These are phyloP conservation scores for Isaurus tuberculatus DNA, from an alignment of 92 coral and sea anemone species.

Conservation along the genomic window DNA sequence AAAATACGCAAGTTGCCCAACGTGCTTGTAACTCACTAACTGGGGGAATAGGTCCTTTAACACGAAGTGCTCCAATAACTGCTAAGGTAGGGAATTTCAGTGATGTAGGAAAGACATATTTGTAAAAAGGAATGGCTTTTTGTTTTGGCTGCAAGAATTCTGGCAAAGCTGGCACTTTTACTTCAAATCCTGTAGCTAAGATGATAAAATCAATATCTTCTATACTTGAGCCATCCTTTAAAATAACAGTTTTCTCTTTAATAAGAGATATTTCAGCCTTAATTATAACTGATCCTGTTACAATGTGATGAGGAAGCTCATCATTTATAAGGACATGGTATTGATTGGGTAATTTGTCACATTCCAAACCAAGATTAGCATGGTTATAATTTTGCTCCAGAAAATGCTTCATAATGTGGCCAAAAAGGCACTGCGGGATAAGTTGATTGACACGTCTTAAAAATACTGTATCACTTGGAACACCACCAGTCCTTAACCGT, in stretches of 20 bases:
- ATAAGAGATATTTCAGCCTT: slow-evolving; percentile 67
- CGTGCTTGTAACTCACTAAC: slow-evolving; percentile 81
- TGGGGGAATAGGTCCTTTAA: slow-evolving; percentile 67
- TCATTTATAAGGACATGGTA: slow-evolving; percentile 67
- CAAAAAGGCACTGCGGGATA: slow-evolving; percentile 50
- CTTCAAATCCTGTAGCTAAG: slow-evolving; percentile 80
- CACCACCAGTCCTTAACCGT: slow-evolving; percentile 72
- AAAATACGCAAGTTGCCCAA: slow-evolving; percentile 83
- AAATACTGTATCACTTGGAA: slow-evolving; percentile 62
- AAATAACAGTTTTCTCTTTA: slow-evolving; percentile 59
- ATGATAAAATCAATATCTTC: slow-evolving; percentile 81
- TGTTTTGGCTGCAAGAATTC: slow-evolving; percentile 52
- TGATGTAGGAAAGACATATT: slow-evolving; percentile 74
- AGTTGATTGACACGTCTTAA: slow-evolving; percentile 34
- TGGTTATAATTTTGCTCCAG: slow-evolving; percentile 48
- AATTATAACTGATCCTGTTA: slow-evolving; percentile 77
- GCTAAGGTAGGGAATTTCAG: slow-evolving; percentile 69
- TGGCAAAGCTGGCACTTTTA: slow-evolving; percentile 71
- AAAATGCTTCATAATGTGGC: slow-evolving; percentile 16
- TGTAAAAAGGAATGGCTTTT: slow-evolving; percentile 68
- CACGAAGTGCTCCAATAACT: slow-evolving; percentile 77
- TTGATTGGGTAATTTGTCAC: slow-evolving; percentile 30
- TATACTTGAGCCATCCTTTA: slow-evolving; percentile 75
- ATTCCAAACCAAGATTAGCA: slow-evolving; percentile 77
- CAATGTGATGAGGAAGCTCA: slow-evolving; percentile 83